Conservation (phyloP, 2,888 invertebrate genomes). For the Sesia bembeciformis region DNA sequence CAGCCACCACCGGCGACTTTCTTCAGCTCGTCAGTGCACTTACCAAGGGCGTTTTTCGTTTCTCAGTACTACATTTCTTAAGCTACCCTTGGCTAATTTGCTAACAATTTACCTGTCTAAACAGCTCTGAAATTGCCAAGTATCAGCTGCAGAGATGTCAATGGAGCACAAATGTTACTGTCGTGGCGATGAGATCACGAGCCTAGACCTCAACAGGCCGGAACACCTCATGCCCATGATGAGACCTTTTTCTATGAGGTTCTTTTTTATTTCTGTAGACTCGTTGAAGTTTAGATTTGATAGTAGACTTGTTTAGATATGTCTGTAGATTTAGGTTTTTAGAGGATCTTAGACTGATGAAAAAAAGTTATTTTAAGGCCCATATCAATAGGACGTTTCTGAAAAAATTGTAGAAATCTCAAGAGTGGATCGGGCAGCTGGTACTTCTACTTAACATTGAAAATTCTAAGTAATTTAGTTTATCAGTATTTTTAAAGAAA, state of each 20-base stretch:
- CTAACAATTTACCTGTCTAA: neutral
- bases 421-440: too few species aligned
- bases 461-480: too few species aligned
- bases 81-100: too few species aligned
- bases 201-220: conserved; percentile 46
- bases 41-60: too few species aligned
- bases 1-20: too few species aligned
- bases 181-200: conserved; percentile 49
- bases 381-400: neutral
- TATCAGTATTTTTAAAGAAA: too few species aligned
- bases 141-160: conserved; percentile 32
- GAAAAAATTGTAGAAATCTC: too few species aligned
- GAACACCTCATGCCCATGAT: conserved; percentile 66
- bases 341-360: neutral
- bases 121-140: neutral
- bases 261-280: conserved; percentile 1
- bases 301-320: neutral
- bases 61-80: too few species aligned
- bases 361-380: neutral
- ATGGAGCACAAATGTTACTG: conserved; percentile 61
- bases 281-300: neutral
- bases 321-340: too few species aligned
- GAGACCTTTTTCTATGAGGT: conserved; percentile 70
- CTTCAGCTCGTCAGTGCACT: too few species aligned
- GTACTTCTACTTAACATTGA: too few species aligned